phyloP scores from a whole-genome alignment of 2,888 invertebrate species.

The Himalopsyche kuldschensis region DNA sequence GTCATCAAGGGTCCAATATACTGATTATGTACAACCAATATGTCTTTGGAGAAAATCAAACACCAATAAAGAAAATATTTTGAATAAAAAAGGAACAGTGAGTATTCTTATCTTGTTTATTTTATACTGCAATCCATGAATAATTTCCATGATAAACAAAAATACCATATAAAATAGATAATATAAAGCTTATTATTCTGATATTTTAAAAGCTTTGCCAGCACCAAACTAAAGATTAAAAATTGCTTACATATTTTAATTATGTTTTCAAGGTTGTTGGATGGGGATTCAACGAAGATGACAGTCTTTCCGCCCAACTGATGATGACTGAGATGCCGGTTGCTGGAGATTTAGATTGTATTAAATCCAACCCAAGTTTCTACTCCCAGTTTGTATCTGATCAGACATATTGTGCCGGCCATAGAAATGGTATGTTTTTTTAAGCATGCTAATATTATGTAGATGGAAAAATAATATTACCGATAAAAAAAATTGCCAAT shows the following conservation, averaged over 20 bases:
- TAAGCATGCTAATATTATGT: no score
- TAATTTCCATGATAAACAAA: neutral
- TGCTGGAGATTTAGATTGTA: slow-evolving; percentile 24
- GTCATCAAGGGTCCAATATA: slow-evolving; percentile 37
- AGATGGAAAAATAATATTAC: no score
- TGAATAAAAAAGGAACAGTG: slow-evolving; percentile 43
- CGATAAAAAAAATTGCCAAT: no score
- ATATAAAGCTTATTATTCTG: no score
- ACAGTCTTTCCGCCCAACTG: slow-evolving; percentile 43
- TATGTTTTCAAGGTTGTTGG: slow-evolving; percentile 45
- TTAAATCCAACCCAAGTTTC: slow-evolving; percentile 29
- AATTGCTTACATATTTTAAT: neutral
- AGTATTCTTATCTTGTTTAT: slow-evolving; percentile 31
- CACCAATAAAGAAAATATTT: slow-evolving; percentile 41
- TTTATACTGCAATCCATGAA: neutral
- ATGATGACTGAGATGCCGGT: slow-evolving; percentile 22
- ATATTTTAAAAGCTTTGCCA: no score
- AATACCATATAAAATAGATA: no score
- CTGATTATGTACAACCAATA: slow-evolving; percentile 43
- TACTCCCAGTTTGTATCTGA: slow-evolving; percentile 27
- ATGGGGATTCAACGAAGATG: slow-evolving; percentile 48
- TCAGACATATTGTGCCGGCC: slow-evolving; percentile 35
- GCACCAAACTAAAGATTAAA: no score
- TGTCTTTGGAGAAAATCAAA: slow-evolving; percentile 39
- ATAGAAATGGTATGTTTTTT: slow-evolving; percentile 25